These are phyloP conservation scores for Cerastis leucographa DNA, from an alignment of 2,888 invertebrate genomes.

Conservation along the genomic window DNA sequence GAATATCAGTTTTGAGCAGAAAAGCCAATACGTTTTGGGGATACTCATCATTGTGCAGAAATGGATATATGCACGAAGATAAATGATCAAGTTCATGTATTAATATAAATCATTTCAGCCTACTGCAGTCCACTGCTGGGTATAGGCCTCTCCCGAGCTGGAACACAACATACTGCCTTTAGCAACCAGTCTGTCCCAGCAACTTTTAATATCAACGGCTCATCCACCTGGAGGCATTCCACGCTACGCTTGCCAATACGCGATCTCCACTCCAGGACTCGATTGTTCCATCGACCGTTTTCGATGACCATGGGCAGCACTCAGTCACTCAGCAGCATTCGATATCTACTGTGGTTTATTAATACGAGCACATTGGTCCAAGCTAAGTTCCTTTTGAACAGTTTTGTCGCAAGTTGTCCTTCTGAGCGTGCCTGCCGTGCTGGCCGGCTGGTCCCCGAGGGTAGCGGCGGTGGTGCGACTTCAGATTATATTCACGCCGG, in stretches of 20 bases:
- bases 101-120: not conserved
- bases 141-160: not conserved
- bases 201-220: not conserved
- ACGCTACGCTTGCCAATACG: not conserved
- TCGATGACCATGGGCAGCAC: not conserved
- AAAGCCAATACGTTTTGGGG: not conserved
- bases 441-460: conserved; percentile 31
- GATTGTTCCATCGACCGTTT: not conserved
- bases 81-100: not conserved
- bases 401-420: not conserved
- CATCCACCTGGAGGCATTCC: not conserved
- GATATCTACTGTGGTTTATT: not conserved
- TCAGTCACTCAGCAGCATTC: not conserved
- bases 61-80: not conserved
- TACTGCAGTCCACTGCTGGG: not conserved
- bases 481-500: conserved; percentile 60
- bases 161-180: not conserved
- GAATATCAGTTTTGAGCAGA: not conserved
- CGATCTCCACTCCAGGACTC: not conserved
- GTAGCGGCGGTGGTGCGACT: conserved; percentile 39
- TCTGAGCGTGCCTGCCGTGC: not conserved
- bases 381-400: not conserved
- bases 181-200: not conserved
- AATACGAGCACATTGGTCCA: not conserved
- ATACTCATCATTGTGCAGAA: not conserved